A percentile compares a stretch with the other conserved stretches of the same genome.
These are phyloP conservation scores for Andricus curvator DNA, from an alignment of 2,888 invertebrate genomes.

Conservation along the genomic window DNA sequence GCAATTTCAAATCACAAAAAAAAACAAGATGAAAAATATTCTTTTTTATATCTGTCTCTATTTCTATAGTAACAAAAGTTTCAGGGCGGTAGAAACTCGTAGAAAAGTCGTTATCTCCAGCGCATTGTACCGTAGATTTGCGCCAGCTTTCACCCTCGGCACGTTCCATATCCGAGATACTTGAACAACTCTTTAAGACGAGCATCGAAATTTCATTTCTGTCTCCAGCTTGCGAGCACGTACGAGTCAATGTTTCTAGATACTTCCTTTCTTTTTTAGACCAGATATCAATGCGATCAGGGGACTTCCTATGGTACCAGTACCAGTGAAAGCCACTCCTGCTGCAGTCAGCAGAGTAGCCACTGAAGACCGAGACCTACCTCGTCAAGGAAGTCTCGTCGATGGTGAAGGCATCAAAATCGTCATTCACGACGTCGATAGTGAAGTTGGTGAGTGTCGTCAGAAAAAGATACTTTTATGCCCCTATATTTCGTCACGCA, in stretches of 20 bases:
- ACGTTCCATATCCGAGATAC: conserved; percentile 37
- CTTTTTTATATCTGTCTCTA: background rate
- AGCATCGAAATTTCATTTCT: conserved; percentile 28
- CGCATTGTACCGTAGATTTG: conserved; percentile 34
- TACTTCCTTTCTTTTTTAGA: conserved; percentile 77
- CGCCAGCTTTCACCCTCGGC: conserved; percentile 24
- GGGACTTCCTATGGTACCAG: conserved; percentile 77
- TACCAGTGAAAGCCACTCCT: conserved; percentile 77
- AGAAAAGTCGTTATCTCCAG: conserved; percentile 25
- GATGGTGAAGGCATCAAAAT: conserved; percentile 96
- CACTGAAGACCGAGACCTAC: conserved; percentile 82
- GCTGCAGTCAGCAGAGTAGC: conserved; percentile 82
- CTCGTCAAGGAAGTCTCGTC: conserved; percentile 89
- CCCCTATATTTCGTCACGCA: background rate
- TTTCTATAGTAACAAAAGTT: conserved; percentile 24
- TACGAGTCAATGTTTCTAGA: conserved; percentile 17
- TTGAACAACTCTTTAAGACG: conserved; percentile 44
- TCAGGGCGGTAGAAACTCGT: background rate
- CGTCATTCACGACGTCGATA: conserved; percentile 94
- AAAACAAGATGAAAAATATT: background rate
- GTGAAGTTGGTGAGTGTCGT: conserved; percentile 73
- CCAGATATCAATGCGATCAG: conserved; percentile 85
- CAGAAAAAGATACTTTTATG: conserved; percentile 1
- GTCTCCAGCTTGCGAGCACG: background rate
- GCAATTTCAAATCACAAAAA: background rate